A percentile compares a stretch with the other conserved stretches of the same genome.
Conservation (phyloP, 2,113 vertebrate genomes). For the Phalacrocorax aristotelis region DNA sequence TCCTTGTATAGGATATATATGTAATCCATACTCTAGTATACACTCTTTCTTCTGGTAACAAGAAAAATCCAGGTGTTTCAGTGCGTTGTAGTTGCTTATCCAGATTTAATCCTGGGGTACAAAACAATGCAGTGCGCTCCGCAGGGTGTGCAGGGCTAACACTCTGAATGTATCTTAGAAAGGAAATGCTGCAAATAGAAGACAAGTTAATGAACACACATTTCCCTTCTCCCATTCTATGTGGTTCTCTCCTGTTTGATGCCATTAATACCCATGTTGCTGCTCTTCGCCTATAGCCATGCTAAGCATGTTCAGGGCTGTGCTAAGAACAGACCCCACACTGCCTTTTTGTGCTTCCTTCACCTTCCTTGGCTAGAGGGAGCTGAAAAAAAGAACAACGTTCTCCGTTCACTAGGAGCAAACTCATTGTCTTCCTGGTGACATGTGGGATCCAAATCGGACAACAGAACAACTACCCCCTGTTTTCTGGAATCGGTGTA, state of each 20-base stretch:
- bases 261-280: not conserved
- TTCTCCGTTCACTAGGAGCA: not conserved
- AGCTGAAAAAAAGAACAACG: not conserved
- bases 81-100: not conserved
- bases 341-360: not conserved
- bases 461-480: not conserved
- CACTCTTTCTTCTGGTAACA: not conserved
- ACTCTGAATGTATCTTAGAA: not conserved
- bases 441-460: not conserved
- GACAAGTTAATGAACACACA: not conserved
- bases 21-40: not conserved
- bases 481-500: not conserved
- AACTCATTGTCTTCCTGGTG: not conserved
- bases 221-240: not conserved
- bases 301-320: not conserved
- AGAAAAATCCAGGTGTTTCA: not conserved
- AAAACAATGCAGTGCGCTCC: not conserved
- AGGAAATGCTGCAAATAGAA: not conserved
- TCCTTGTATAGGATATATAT: not conserved
- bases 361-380: not conserved
- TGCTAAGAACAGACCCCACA: not conserved
- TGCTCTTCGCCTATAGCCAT: not conserved
- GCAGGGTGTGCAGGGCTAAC: not conserved
- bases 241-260: not conserved
- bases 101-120: not conserved